Base-by-base conservation (phyloP, 2,113 vertebrate genomes). In the Aegypius monachus region DNA sequence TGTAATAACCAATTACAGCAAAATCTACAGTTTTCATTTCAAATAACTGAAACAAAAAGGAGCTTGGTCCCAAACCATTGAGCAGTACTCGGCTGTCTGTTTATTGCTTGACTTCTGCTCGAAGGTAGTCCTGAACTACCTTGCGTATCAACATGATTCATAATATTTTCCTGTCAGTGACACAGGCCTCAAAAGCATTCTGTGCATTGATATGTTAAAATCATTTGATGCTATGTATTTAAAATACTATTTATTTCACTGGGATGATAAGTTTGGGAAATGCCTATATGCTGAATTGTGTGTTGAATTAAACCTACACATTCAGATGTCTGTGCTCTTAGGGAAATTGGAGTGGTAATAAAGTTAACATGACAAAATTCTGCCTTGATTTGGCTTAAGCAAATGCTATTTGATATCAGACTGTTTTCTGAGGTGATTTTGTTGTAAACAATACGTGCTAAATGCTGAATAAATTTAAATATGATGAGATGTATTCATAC, bases 401-500 rank as follows among this genome's bases (percentile, higher is more conserved):
- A 84, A 81, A 78, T 87, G 18, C 7, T 81, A 3, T 59, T 87
- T 91, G 78, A 68, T 40, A 56, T 91, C 70, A 75, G 47, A 23
- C 45, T 58, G 10, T 66, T 65, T 79, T 87, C 65, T 70, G 47
- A 74, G 9, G 50, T 94, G 62, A 72, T 80, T 93, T 86, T 86
- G 5, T 85, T 90, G 34, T 86, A 91, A 93, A 59, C 42, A 82
- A 9, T 71, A 88, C 10, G 29, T 90, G 43, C 56, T 97, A 77
- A 94, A 48, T 59, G 43, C 59, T 93, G 45, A 93, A 73, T 93
- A 87, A 73, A 88, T 96, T 86, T 88, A 87, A 88, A 84, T 83
- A 40, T 85, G 77, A 91, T 88, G 71, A 88, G 34, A 56, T 81
- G 10, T 74, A 14, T 90, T 95, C 86, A 36, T 70, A 48, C 94